phyloP scores from a whole-genome alignment of 2,797 vertebrate species.

The Mus minutoides region DNA sequence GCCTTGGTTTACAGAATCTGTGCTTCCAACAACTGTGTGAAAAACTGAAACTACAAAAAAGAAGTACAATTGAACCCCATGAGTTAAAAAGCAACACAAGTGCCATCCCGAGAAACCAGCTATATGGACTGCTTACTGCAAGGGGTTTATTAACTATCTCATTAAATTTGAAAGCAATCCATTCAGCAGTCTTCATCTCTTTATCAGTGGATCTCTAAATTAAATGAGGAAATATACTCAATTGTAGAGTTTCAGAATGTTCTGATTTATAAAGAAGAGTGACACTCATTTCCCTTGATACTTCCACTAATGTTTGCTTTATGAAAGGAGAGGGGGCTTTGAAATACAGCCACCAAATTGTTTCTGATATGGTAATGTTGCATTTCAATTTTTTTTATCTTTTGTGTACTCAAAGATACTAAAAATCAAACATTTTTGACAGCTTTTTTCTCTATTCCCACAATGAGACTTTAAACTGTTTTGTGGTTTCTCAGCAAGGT shows the following conservation, averaged over 20 bases:
- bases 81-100: slow-evolving; percentile 45
- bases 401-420: slow-evolving; percentile 80
- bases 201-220: slow-evolving; percentile 43
- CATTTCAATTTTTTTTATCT: slow-evolving; percentile 84
- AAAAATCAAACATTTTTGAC: slow-evolving; percentile 83
- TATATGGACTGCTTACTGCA: slow-evolving; percentile 41
- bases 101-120: slow-evolving; percentile 24
- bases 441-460: slow-evolving; percentile 75
- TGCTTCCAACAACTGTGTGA: slow-evolving; percentile 56
- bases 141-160: slow-evolving; percentile 48
- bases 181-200: not conserved
- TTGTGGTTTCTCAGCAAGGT: slow-evolving; percentile 79
- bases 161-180: slow-evolving; percentile 61
- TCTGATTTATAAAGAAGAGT: slow-evolving; percentile 67
- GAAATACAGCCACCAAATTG: slow-evolving; percentile 75
- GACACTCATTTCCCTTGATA: slow-evolving; percentile 66
- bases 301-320: slow-evolving; percentile 71
- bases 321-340: slow-evolving; percentile 81
- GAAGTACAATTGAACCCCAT: slow-evolving; percentile 25
- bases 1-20: slow-evolving; percentile 68
- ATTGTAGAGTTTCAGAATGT: slow-evolving; percentile 21
- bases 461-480: slow-evolving; percentile 80
- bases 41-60: slow-evolving; percentile 62
- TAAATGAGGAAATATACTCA: slow-evolving; percentile 52
- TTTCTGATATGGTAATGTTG: slow-evolving; percentile 85